Evolutionary conservation across 1,140 invertebrate species (phyloP).

Genomic region (Philaenus spumarius): DNA sequence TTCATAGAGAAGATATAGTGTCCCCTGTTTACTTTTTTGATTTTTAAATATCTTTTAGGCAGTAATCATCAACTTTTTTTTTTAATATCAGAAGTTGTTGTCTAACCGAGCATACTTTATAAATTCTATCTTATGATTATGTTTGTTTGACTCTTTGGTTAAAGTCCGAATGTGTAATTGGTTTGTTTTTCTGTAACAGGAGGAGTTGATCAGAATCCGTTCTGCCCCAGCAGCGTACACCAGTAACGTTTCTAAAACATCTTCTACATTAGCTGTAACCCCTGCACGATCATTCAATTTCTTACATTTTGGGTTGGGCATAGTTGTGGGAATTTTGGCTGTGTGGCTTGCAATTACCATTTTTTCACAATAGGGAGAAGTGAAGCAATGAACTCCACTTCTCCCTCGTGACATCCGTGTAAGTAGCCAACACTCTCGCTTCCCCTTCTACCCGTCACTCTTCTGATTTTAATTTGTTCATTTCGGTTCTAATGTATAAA

Average conservation of each 20-base stretch:
- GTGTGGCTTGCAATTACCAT: conserved; percentile 10
- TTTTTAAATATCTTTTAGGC: too few species aligned
- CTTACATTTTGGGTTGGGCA: background rate
- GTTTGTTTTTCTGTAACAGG: conserved; percentile 25
- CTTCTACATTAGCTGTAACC: background rate
- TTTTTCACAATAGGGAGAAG: too few species aligned
- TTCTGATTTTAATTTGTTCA: conserved; percentile 5
- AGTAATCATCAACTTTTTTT: too few species aligned
- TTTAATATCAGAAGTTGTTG: too few species aligned
- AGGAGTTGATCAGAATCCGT: conserved; percentile 14
- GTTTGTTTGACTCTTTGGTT: background rate
- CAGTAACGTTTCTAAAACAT: conserved; percentile 21
- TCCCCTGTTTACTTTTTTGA: too few species aligned
- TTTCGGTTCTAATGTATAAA: conserved; percentile 13
- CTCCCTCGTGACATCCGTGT: conserved; percentile 8
- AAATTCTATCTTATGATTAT: background rate
- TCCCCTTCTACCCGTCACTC: conserved; percentile 1
- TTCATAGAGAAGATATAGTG: too few species aligned
- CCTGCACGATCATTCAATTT: conserved; percentile 41
- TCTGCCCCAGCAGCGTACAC: conserved; percentile 23
- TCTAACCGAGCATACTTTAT: too few species aligned
- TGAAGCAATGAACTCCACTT: conserved; percentile 15
- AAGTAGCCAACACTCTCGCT: conserved; percentile 14
- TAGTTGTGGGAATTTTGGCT: background rate
- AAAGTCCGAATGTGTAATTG: background rate